Percentiles rank a stretch among this genome's conserved stretches.
phyloP scores from a whole-genome alignment of 2,113 vertebrate genomes.

The Mirza zaza region DNA sequence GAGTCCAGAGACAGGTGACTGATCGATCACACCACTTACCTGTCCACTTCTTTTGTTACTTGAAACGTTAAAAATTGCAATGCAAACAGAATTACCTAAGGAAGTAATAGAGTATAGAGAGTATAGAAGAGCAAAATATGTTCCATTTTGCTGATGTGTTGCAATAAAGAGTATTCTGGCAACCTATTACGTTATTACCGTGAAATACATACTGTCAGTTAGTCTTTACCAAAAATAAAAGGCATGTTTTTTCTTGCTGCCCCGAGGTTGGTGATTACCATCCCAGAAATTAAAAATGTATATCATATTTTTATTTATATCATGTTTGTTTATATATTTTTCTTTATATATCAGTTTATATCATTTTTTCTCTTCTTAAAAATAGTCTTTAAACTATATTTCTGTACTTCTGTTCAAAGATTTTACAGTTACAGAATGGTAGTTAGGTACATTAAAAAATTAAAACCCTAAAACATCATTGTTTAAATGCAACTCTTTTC shows the following conservation, averaged over 20 bases:
- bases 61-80: not conserved
- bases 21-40: too few species aligned
- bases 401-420: not conserved
- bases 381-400: constrained; percentile 12
- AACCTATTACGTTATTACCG: not conserved
- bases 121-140: not conserved
- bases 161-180: not conserved
- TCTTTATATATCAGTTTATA: too few species aligned
- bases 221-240: constrained; percentile 26
- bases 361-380: constrained; percentile 8
- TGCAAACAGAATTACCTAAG: not conserved
- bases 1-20: constrained; percentile 97
- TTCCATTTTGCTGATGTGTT: not conserved
- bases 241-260: not conserved
- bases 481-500: constrained; percentile 2
- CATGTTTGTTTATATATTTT: too few species aligned
- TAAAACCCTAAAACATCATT: not conserved
- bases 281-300: not conserved
- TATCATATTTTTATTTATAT: too few species aligned
- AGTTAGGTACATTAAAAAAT: not conserved
- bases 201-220: not conserved
- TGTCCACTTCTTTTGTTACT: not conserved
- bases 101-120: not conserved
- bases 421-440: constrained; percentile 17
- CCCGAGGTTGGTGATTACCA: not conserved